Evolutionary conservation across 2,113 vertebrate species (phyloP).

Genomic region (Mus musculus): DNA sequence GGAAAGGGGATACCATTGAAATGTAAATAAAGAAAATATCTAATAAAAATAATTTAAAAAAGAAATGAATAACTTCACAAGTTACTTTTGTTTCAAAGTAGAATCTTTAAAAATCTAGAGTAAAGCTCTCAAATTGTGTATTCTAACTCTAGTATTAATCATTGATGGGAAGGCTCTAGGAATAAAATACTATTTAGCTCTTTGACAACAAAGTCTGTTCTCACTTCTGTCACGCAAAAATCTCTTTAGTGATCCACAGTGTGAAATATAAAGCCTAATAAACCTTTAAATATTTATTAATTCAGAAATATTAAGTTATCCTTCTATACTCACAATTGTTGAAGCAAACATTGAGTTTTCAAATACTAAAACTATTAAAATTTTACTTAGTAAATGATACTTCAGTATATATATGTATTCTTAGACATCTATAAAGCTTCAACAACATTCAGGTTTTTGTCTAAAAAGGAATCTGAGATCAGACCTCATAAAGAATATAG

Average conservation of each 20-base stretch:
- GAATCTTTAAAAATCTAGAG: constrained; percentile 9
- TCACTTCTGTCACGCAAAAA: not conserved
- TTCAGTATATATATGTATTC: not conserved
- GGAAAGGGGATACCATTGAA: no score
- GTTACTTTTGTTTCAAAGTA: not conserved
- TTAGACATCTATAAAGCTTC: not conserved
- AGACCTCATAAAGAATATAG: not conserved
- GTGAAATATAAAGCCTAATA: not conserved
- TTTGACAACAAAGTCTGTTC: not conserved
- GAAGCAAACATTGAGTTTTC: not conserved
- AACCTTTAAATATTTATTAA: constrained; percentile 9
- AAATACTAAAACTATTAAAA: not conserved
- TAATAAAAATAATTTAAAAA: no score
- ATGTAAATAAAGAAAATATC: no score
- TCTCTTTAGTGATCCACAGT: not conserved
- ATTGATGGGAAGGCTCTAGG: not conserved
- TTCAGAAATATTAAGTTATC: not conserved
- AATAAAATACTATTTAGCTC: not conserved
- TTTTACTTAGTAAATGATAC: not conserved
- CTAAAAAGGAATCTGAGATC: not conserved
- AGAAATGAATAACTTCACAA: constrained; percentile 4
- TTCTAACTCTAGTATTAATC: not conserved
- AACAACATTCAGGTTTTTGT: not conserved
- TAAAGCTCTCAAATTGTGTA: not conserved
- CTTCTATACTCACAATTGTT: not conserved